Conservation (phyloP, 2,113 vertebrate genomes). For the Chrysochloris asiatica region DNA sequence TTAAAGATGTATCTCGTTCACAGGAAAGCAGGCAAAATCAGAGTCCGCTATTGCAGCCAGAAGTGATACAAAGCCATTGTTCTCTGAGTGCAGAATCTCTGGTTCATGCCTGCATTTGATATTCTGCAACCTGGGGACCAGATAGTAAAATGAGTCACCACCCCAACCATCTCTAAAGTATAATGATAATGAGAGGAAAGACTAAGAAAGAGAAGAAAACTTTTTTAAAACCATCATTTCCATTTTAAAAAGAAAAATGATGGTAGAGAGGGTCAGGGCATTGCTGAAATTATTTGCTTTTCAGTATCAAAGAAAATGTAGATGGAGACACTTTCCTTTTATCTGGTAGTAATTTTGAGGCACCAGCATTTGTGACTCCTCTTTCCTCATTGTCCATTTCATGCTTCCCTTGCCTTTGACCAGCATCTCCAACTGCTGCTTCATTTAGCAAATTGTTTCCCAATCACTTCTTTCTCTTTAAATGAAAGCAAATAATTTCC, state of each 20-base stretch:
- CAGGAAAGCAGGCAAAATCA: neutral
- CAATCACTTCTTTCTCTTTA: neutral
- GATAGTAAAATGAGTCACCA: neutral
- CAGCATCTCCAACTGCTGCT: neutral
- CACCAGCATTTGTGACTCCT: neutral
- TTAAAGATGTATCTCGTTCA: neutral
- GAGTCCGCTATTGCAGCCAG: neutral
- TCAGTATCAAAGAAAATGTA: neutral
- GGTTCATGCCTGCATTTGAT: neutral
- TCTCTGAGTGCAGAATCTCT: neutral
- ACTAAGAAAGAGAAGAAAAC: neutral
- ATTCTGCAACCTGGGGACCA: neutral
- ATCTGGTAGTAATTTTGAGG: neutral
- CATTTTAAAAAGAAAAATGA: conserved; percentile 29
- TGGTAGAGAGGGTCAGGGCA: neutral
- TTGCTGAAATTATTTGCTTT: neutral
- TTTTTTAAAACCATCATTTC: neutral
- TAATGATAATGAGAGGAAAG: neutral
- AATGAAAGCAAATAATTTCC: neutral
- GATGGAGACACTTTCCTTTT: neutral
- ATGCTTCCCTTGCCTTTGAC: neutral
- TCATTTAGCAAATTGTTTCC: conserved; percentile 28
- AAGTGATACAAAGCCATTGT: neutral
- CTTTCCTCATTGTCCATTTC: neutral
- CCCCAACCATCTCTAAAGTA: neutral